phyloP scores from a whole-genome alignment of 2,113 vertebrate genomes.

The Apteryx owenii region DNA sequence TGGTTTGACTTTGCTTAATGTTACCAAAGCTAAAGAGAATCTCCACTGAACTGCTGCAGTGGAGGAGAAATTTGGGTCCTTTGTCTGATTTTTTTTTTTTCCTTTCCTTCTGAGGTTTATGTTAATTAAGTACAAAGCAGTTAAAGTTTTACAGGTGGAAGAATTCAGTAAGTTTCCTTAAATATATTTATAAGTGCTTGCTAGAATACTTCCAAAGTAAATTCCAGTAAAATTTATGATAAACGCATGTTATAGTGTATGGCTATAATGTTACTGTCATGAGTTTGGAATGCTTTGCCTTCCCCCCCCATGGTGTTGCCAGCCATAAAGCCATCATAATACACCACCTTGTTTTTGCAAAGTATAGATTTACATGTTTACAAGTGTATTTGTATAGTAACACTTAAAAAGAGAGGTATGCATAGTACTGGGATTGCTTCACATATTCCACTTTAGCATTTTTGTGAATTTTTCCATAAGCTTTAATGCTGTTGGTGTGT shows the following conservation, averaged over 20 bases:
- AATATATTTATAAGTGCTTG: not conserved
- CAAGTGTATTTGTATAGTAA: not conserved
- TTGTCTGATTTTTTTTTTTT: not conserved
- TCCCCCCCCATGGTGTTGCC: no score
- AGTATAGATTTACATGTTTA: not conserved
- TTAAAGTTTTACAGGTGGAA: not conserved
- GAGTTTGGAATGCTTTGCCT: not conserved
- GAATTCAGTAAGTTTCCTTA: not conserved
- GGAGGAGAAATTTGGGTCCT: not conserved
- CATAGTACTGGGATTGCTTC: not conserved
- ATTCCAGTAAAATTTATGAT: not conserved
- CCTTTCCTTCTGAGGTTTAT: not conserved
- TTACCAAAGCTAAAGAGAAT: not conserved
- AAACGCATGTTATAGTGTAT: not conserved
- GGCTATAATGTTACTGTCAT: fast-evolving
- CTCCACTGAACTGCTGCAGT: not conserved
- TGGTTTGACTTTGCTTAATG: not conserved
- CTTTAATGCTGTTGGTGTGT: not conserved
- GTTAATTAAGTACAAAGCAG: not conserved
- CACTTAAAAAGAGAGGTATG: not conserved
- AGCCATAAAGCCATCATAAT: fast-evolving
- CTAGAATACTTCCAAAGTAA: not conserved
- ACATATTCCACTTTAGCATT: not conserved
- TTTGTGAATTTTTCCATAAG: not conserved
- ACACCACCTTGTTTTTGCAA: not conserved